Percentiles rank a stretch among this genome's conserved stretches.
Conservation (phyloP, 2,888 invertebrate genomes). For the Cephus pulcher region DNA sequence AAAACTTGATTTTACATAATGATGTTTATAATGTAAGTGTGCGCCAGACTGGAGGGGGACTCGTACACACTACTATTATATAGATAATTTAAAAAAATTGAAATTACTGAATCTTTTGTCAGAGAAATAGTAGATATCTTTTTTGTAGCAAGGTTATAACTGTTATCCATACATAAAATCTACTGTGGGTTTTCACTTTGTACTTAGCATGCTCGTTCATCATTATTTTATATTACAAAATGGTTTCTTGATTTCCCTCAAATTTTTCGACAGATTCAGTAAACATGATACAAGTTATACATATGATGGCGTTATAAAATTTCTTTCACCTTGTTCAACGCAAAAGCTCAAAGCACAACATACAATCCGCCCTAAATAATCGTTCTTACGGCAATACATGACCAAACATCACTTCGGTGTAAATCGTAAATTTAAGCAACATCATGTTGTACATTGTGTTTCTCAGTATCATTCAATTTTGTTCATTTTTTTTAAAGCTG, state of each 20-base stretch:
- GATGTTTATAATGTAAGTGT: not conserved
- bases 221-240: conserved; percentile 13
- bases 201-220: conserved; percentile 42
- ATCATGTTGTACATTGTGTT: not conserved
- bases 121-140: not conserved
- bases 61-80: conserved; percentile 22
- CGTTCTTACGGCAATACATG: not conserved
- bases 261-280: not conserved
- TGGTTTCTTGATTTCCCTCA: not conserved
- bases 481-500: not conserved
- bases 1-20: not conserved
- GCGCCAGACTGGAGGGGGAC: conserved; percentile 31
- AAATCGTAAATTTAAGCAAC: not conserved
- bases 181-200: conserved; percentile 29
- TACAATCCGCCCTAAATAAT: not conserved
- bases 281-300: not conserved
- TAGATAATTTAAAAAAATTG: not conserved
- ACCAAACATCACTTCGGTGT: not conserved
- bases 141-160: not conserved
- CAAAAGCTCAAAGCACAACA: not conserved
- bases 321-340: not conserved
- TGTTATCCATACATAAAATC: not conserved
- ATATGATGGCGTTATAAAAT: not conserved
- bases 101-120: not conserved
- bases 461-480: not conserved